Conservation (phyloP, 2,113 vertebrate genomes). For the Hydrochoerus hydrochaeris region DNA sequence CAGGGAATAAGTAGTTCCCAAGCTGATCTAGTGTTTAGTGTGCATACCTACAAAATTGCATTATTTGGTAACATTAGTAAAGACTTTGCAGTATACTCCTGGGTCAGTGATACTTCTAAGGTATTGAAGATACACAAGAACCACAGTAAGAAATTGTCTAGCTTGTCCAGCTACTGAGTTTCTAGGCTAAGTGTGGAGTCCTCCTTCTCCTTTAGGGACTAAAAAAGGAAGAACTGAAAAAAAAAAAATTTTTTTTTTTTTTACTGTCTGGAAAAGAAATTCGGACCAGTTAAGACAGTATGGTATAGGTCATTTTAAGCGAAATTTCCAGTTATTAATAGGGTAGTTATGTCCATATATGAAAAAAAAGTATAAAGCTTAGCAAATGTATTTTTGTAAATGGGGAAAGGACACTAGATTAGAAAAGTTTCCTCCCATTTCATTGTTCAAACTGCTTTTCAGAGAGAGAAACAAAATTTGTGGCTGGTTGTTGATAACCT, state of each 20-base stretch:
- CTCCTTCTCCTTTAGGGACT: not conserved
- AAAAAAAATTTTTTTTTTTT: not conserved
- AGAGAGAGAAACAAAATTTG: not conserved
- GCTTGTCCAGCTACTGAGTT: not conserved
- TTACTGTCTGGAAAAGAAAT: conserved; percentile 56
- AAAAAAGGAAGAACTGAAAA: not conserved
- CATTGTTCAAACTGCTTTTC: conserved; percentile 48
- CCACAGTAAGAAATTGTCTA: not conserved
- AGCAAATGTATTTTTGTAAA: not conserved
- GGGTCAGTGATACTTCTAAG: not conserved
- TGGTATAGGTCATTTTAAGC: not conserved
- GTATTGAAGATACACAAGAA: conserved; percentile 20
- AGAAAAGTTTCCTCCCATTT: not conserved
- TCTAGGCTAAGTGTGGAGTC: not conserved
- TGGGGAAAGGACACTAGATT: not conserved
- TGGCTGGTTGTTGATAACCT: not conserved
- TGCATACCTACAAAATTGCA: not conserved
- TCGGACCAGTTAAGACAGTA: not conserved
- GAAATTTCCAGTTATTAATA: conserved; percentile 34
- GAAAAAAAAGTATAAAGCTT: conserved; percentile 46
- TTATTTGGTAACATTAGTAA: not conserved
- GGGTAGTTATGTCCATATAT: not conserved
- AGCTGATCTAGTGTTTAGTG: not conserved
- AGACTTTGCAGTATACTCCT: not conserved
- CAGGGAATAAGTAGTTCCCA: conserved; percentile 13